phyloP scores from a whole-genome alignment of 64 coral and sea anemone species.

The Dendrophyllia cribrosa region DNA sequence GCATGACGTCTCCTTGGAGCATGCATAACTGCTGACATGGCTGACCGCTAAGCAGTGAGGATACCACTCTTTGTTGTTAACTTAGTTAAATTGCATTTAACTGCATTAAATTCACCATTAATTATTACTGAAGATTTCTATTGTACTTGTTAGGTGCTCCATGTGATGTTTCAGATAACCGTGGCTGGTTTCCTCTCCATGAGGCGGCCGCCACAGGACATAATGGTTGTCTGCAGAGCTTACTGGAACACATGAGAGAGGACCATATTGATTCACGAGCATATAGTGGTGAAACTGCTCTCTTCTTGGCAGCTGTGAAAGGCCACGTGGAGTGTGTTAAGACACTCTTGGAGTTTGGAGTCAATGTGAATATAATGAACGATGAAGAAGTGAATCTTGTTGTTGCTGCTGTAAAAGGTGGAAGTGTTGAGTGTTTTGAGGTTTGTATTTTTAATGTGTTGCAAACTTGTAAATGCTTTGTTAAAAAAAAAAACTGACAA shows the following conservation, averaged over 20 bases:
- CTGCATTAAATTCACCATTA: neutral
- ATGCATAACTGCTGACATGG: too few relatives aligned
- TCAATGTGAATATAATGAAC: slow-evolving; percentile 69
- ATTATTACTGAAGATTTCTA: neutral
- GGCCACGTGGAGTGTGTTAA: slow-evolving; percentile 56
- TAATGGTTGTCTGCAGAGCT: slow-evolving; percentile 41
- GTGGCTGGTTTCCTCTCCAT: slow-evolving; percentile 93
- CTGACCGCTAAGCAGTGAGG: too few relatives aligned
- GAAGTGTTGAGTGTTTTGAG: slow-evolving; percentile 68
- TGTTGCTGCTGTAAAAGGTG: slow-evolving; percentile 80
- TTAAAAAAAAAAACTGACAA: too few relatives aligned
- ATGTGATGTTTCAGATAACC: slow-evolving; percentile 82
- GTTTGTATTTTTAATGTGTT: slow-evolving; percentile 24
- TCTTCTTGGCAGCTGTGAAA: slow-evolving; percentile 69
- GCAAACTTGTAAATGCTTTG: too few relatives aligned
- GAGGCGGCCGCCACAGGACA: slow-evolving; percentile 81
- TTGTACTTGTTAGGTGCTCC: slow-evolving; percentile 34
- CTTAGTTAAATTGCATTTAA: too few relatives aligned
- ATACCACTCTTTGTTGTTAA: too few relatives aligned
- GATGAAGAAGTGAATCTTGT: slow-evolving; percentile 71
- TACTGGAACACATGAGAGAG: slow-evolving; percentile 66
- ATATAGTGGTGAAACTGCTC: slow-evolving; percentile 82
- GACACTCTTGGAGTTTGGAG: slow-evolving; percentile 45
- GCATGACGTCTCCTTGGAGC: too few relatives aligned
- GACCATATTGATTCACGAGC: slow-evolving; percentile 65